Percentiles rank a stretch among this genome's conserved stretches.
These are phyloP conservation scores for Anas acuta DNA, from an alignment of 2,797 vertebrate species.

Conservation along the genomic window DNA sequence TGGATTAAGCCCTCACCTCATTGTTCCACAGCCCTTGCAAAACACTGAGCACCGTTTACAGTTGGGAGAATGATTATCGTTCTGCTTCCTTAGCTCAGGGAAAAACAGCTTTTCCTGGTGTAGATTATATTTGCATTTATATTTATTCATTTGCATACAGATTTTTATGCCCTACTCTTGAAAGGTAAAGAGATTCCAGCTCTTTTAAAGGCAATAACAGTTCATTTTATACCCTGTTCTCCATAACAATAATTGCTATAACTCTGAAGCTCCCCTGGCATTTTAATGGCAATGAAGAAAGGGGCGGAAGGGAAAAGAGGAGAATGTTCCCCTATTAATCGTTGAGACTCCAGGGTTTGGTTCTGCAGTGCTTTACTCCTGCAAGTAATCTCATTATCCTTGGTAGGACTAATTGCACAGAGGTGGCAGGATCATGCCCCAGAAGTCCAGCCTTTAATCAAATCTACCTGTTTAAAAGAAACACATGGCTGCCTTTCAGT, in stretches of 20 bases:
- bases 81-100: slow-evolving; percentile 68
- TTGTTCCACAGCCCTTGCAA: slow-evolving; percentile 43
- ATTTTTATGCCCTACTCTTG: slow-evolving; percentile 68
- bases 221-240: slow-evolving; percentile 78
- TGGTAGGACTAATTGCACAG: slow-evolving; percentile 17
- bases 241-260: slow-evolving; percentile 78
- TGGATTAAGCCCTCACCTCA: neutral
- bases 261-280: slow-evolving; percentile 74
- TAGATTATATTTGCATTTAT: slow-evolving; percentile 72
- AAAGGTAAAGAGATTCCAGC: slow-evolving; percentile 74
- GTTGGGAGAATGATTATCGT: slow-evolving; percentile 35
- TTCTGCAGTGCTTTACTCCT: slow-evolving; percentile 48
- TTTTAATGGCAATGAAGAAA: slow-evolving; percentile 77
- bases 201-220: slow-evolving; percentile 78
- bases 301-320: slow-evolving; percentile 27
- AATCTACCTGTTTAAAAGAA: slow-evolving; percentile 61
- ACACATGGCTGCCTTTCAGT: slow-evolving; percentile 49
- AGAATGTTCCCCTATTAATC: slow-evolving; percentile 58
- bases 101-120: slow-evolving; percentile 61
- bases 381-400: slow-evolving; percentile 51
- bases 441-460: slow-evolving; percentile 65
- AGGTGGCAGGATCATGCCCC: slow-evolving; percentile 31
- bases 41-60: slow-evolving; percentile 18
- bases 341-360: slow-evolving; percentile 34
- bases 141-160: slow-evolving; percentile 71